Evolutionary conservation across 1,140 invertebrate species (phyloP), one percentile per base, ranked within the genome.

Genomic region (Drosophila equinoxialis): DNA sequence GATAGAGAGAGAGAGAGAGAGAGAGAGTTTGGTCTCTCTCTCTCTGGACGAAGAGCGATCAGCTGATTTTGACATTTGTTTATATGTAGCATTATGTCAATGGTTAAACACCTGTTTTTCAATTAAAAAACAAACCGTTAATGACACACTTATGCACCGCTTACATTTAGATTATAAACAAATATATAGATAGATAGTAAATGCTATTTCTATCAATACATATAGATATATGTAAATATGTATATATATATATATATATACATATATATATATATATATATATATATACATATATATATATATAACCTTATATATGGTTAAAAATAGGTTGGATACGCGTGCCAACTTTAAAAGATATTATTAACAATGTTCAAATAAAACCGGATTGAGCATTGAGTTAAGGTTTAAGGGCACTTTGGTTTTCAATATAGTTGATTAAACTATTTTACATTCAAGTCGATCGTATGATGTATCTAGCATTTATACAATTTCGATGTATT

Each of bases 31-130:
- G n/a, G n/a, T n/a, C n/a, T n/a, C n/a, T n/a, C n/a, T n/a, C n/a
- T n/a, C n/a, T n/a, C n/a, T n/a, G n/a, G n/a, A 54, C 35, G 23
- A 20, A 48, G 8, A 35, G 26, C 1, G 6, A 71, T 54, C 82
- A 85, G 78, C 81, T 86, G 82, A 68, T 86, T 54, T 60, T 26
- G 33, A 37, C 55, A 45, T 70, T 85, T 85, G 82, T 83, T 82
- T 87, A 72, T 60, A 5, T 39, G 35, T 37, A 37, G 35, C 35
- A 45, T 45, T 45, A 17, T 10, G 26, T 10, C 20, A 5, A 33
- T 69, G 35, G 39, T 33, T 20, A 30, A 77, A 39, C 74, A 77
- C 65, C 74, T 76, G 74, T n/a, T 30, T 48, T 54, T 14, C n/a
- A 13, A 41, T 67, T 77, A 59, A 45, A 61, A 79, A 77, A 81